These are phyloP conservation scores for Darevskia nairensis DNA, from an alignment of 2,797 vertebrate genomes.

Conservation along the genomic window DNA sequence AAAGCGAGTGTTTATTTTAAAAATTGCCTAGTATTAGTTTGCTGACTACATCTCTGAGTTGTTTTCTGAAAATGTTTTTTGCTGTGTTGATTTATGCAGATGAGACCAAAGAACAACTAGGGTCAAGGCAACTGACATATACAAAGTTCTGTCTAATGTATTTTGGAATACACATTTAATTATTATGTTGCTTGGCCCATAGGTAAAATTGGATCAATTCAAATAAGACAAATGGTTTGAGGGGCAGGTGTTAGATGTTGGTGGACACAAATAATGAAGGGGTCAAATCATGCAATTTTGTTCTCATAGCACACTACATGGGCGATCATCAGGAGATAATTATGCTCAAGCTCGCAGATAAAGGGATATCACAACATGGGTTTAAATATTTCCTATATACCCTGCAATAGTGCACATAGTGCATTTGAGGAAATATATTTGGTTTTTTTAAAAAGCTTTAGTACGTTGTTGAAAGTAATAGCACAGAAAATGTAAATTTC, in stretches of 20 bases:
- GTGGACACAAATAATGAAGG: neutral
- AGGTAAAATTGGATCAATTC: neutral
- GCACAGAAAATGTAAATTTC: neutral
- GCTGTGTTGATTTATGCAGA: slow-evolving; percentile 11
- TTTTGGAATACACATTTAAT: neutral
- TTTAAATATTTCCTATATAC: neutral
- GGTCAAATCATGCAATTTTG: neutral
- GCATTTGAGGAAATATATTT: neutral
- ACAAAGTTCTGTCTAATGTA: neutral
- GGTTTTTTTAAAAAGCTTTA: slow-evolving; percentile 9
- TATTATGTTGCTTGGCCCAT: neutral
- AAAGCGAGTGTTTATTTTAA: too few relatives aligned
- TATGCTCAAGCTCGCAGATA: neutral
- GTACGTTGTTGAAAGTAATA: slow-evolving; percentile 1
- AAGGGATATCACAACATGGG: neutral
- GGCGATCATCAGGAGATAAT: neutral
- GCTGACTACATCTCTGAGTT: rapidly evolving
- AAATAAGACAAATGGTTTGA: neutral
- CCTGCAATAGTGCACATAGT: neutral
- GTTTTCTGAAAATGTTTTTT: neutral
- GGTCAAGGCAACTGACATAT: neutral
- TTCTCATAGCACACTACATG: neutral
- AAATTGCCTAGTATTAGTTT: neutral
- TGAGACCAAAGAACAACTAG: neutral
- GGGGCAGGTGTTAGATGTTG: neutral